Conservation (phyloP, 2,113 vertebrate genomes). For the Melanocharis versteri region DNA sequence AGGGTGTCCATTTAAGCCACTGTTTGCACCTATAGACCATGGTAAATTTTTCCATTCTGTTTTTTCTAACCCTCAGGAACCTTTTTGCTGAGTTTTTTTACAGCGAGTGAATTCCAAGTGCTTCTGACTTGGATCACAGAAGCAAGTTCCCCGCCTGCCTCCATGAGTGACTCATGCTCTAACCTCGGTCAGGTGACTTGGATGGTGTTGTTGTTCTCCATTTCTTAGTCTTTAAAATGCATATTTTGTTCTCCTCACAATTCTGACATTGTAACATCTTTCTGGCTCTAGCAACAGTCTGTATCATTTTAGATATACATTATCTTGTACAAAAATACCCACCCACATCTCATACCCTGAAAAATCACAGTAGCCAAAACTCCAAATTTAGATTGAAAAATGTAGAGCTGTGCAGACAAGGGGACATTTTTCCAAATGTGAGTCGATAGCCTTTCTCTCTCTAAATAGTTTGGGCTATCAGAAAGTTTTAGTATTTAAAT, state of each 20-base stretch:
- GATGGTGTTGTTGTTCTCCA: background rate
- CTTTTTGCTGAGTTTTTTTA: background rate
- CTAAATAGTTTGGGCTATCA: background rate
- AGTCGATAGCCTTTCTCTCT: background rate
- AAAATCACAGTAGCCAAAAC: conserved; percentile 24
- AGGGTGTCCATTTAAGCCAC: background rate
- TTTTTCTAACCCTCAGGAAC: background rate
- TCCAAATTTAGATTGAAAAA: conserved; percentile 19
- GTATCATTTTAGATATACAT: conserved; percentile 10
- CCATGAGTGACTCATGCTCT: background rate
- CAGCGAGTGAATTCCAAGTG: background rate
- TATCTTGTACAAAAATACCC: conserved; percentile 44
- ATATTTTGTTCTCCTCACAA: background rate
- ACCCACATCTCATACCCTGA: conserved; percentile 17
- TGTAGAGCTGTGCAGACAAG: background rate
- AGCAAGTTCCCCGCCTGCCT: background rate
- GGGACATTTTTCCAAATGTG: background rate
- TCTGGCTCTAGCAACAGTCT: conserved; percentile 10
- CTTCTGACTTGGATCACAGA: background rate
- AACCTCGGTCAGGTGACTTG: background rate
- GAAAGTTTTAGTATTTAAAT: background rate
- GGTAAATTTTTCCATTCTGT: background rate
- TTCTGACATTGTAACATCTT: conserved; percentile 22
- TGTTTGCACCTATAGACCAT: background rate
- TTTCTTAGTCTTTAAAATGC: background rate